These are phyloP conservation scores for Cyprinella venusta DNA, from an alignment of 2,797 vertebrate genomes.

Conservation along the genomic window DNA sequence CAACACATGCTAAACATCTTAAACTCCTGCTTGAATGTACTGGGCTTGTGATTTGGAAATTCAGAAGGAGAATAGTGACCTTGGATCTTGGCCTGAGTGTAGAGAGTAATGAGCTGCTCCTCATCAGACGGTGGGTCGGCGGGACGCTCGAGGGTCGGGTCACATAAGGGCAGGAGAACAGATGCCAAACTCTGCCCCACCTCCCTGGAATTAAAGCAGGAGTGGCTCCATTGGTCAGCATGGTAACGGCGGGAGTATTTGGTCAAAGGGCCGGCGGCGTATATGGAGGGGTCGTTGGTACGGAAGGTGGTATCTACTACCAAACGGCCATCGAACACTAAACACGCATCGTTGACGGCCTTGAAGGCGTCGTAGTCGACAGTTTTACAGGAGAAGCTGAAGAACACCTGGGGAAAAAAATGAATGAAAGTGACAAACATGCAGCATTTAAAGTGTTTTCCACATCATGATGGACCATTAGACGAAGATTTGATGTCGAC, in stretches of 20 bases:
- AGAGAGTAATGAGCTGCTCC: conserved; percentile 80
- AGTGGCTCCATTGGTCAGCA: conserved; percentile 81
- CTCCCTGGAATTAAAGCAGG: conserved; percentile 85
- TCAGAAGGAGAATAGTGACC: conserved; percentile 70
- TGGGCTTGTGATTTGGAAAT: neutral
- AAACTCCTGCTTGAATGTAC: neutral
- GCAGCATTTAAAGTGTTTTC: neutral
- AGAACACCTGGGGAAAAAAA: conserved; percentile 79
- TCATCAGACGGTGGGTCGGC: conserved; percentile 55
- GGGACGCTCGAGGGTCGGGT: conserved; percentile 75
- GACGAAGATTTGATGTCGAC: neutral
- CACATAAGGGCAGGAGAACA: conserved; percentile 81
- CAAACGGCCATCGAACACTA: conserved; percentile 87
- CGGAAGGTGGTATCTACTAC: conserved; percentile 83
- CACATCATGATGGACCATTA: neutral
- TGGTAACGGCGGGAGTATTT: conserved; percentile 86
- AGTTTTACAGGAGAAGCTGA: conserved; percentile 82
- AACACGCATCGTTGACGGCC: conserved; percentile 82
- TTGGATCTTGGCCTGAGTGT: conserved; percentile 83
- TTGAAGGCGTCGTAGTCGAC: conserved; percentile 85
- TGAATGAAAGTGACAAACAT: neutral
- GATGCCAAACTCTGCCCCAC: conserved; percentile 87
- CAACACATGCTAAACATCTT: conserved; percentile 3
- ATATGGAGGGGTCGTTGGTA: conserved; percentile 84
- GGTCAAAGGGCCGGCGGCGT: conserved; percentile 87